phyloP scores from a whole-genome alignment of 2,797 vertebrate genomes.

The Fratercula arctica region DNA sequence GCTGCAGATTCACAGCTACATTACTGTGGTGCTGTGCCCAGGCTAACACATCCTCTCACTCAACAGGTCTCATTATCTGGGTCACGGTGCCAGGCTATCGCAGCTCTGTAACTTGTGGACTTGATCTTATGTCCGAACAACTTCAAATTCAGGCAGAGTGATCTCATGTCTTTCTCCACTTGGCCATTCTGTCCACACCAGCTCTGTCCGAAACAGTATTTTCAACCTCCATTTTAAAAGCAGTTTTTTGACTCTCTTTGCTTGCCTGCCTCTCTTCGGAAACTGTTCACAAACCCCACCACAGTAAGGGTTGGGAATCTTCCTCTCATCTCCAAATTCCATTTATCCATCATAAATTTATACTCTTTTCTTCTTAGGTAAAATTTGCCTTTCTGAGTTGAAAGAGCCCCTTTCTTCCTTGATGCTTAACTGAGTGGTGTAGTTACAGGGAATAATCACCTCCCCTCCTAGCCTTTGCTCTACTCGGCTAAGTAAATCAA shows the following conservation, averaged over 20 bases:
- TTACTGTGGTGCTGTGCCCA: neutral
- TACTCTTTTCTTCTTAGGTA: neutral
- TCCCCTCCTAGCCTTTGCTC: neutral
- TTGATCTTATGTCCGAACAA: neutral
- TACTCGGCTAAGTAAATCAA: neutral
- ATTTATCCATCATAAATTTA: neutral
- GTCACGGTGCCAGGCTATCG: neutral
- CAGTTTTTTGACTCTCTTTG: neutral
- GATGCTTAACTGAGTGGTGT: neutral
- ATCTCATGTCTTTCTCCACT: neutral
- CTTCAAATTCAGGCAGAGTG: neutral
- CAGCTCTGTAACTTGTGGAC: neutral
- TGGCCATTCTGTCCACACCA: neutral
- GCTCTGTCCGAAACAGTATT: neutral
- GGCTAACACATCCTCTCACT: neutral
- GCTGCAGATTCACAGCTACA: neutral
- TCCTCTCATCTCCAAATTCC: neutral
- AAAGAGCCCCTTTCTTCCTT: neutral
- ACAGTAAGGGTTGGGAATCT: neutral
- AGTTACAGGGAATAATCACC: neutral
- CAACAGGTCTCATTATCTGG: neutral
- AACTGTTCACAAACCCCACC: neutral
- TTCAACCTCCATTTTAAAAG: neutral
- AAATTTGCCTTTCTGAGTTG: neutral
- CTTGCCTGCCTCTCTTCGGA: rapidly evolving